Percentiles rank a stretch among this genome's conserved stretches.
phyloP scores from a whole-genome alignment of 1,140 invertebrate species.

The Scylla paramamosain region DNA sequence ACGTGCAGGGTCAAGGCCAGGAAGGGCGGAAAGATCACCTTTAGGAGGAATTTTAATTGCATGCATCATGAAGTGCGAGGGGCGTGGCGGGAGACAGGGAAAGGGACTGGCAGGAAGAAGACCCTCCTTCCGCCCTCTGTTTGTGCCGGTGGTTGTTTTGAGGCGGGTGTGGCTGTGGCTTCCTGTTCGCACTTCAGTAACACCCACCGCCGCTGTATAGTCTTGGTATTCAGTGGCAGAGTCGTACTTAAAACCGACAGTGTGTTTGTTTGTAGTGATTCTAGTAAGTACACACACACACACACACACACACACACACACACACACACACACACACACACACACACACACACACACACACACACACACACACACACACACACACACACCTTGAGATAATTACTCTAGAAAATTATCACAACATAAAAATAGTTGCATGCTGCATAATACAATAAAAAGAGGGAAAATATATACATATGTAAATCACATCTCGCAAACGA shows the following conservation, averaged over 20 bases:
- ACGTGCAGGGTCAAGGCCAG: neutral
- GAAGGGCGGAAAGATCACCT: neutral
- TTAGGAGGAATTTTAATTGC: conserved; percentile 15
- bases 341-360: neutral
- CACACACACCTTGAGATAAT: conserved; percentile 7
- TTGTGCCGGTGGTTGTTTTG: too few relatives aligned
- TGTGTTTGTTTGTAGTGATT: too few relatives aligned
- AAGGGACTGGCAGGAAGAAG: neutral
- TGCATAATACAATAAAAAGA: neutral
- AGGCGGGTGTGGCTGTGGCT: too few relatives aligned
- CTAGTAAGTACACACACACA: too few relatives aligned
- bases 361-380: conserved; percentile 45
- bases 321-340: neutral
- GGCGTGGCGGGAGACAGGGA: neutral
- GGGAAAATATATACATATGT: neutral
- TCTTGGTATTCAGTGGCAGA: too few relatives aligned
- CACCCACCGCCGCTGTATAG: too few relatives aligned
- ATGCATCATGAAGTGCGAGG: neutral
- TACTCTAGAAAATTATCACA: neutral
- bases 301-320: neutral
- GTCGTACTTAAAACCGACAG: too few relatives aligned
- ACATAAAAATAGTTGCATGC: neutral
- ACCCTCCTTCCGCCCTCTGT: too few relatives aligned
- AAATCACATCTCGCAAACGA: neutral
- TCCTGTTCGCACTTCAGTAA: too few relatives aligned